Evolutionary conservation across 1,140 invertebrate species (phyloP).

Genomic region (Cotesia typhae): DNA sequence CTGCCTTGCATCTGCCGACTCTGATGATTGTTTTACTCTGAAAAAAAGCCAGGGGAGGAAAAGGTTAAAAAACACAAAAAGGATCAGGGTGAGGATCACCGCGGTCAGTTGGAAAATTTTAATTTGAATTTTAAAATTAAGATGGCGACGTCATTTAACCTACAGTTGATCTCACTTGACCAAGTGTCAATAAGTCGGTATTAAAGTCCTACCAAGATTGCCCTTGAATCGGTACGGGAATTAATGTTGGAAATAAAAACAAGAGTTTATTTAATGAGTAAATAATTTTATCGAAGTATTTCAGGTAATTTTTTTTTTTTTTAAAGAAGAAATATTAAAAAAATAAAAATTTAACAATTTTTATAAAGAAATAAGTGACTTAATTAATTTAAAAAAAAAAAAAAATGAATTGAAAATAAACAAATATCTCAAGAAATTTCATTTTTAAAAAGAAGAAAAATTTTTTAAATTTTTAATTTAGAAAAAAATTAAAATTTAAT

Average conservation of each 20-base stretch:
- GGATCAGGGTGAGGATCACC: too few relatives aligned
- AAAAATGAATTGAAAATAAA: neutral
- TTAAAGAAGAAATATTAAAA: neutral
- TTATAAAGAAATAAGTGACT: neutral
- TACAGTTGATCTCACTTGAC: slow-evolving; percentile 59
- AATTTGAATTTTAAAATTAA: neutral
- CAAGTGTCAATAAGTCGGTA: slow-evolving; percentile 57
- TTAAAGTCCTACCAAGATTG: slow-evolving; percentile 12
- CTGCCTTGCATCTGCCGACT: too few relatives aligned
- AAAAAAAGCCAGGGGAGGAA: too few relatives aligned
- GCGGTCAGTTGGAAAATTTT: too few relatives aligned
- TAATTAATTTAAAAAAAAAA: too few relatives aligned
- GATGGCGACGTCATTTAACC: slow-evolving; percentile 46
- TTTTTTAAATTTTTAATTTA: too few relatives aligned
- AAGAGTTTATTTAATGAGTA: neutral
- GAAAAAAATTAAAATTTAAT: too few relatives aligned
- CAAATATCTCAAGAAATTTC: too few relatives aligned
- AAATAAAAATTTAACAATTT: neutral
- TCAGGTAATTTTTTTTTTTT: neutral
- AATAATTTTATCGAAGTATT: neutral
- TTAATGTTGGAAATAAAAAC: too few relatives aligned
- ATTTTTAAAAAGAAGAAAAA: too few relatives aligned
- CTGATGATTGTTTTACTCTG: too few relatives aligned
- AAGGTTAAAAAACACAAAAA: too few relatives aligned
- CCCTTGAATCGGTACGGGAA: slow-evolving; percentile 22